Evolutionary conservation across 2,888 invertebrate species (phyloP), one percentile per base, ranked within the genome.

Genomic region (Agrochola lychnidis): DNA sequence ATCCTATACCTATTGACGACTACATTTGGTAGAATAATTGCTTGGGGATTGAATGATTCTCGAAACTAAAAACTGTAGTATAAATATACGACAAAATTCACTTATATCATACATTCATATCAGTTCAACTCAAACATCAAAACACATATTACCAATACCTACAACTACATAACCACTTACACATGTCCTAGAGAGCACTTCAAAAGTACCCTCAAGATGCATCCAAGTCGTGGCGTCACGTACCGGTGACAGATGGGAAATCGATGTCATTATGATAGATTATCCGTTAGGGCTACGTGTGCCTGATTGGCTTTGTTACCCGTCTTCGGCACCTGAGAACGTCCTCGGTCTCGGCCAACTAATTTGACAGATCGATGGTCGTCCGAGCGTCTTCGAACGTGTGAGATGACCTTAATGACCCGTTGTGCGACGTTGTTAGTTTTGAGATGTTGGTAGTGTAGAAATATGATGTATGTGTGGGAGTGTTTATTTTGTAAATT

Each of bases 251-350:
- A 93, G 94, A 95, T 95, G 94, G 94, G 93, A 95, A 95, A 95
- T 96, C 94, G 94, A 96, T 95, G 96, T 95, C 95, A 94, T 95
- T 95, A 96, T 96, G 96, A 96, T 95, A 95, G 96, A 95, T 96
- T 95, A 96, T 96, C 94, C 91, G 91, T 93, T 92, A 93, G 93
- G 92, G 92, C 90, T 90, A 92, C 93, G 93, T 93, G 91, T 92
- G 93, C 89, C 89, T 94, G 95, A 96, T 96, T 96, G 95, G 96
- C 96, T 96, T 96, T 95, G 96, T 96, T 96, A 96, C 91, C 87
- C 93, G 92, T 94, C 94, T 94, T 95, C 93, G 90, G 91, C 94
- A 93, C 93, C 93, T 93, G 93, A 92, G 94, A 92, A 92, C 90
- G 89, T 90, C 93, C 94, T 94, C 93, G 91, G 85, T 87, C 87